Evolutionary conservation across 1,140 invertebrate species (phyloP).

Genomic region (Chymomyza costata): DNA sequence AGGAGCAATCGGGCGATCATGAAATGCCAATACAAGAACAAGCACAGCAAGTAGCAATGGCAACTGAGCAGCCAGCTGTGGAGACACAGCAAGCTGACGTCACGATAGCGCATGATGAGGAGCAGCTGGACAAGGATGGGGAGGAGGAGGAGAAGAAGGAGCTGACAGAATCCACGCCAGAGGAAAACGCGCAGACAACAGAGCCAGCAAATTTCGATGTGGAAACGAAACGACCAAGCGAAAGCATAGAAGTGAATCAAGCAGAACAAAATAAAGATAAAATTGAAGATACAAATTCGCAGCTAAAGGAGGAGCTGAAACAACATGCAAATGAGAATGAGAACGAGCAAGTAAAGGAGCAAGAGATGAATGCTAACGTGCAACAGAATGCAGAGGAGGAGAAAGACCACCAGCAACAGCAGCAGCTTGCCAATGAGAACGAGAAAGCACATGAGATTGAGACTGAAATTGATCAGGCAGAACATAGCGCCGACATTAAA

Average conservation of each 20-base stretch:
- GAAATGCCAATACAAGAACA: not conserved
- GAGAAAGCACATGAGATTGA: not conserved
- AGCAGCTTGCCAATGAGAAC: not conserved
- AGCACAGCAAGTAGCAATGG: conserved; percentile 3
- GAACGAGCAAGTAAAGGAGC: not conserved
- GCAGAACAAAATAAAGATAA: not conserved
- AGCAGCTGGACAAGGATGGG: conserved; percentile 2
- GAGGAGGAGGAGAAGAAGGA: not conserved
- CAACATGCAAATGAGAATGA: not conserved
- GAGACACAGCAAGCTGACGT: conserved; percentile 8
- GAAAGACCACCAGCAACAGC: not conserved
- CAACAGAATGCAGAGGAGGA: conserved; percentile 5
- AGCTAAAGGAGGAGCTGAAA: not conserved
- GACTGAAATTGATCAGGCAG: conserved; percentile 44
- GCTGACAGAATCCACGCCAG: not conserved
- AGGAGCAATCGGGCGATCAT: not conserved
- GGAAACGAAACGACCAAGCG: not conserved
- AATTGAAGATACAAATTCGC: not conserved
- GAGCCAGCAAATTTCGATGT: not conserved
- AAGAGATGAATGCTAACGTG: not conserved
- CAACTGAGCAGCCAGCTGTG: not conserved
- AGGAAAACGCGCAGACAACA: not conserved
- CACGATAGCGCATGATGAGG: conserved; percentile 17
- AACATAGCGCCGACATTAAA: conserved; percentile 60
- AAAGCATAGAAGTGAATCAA: not conserved